These are phyloP conservation scores for Enteromius unitaeniatus DNA, from an alignment of 2,797 vertebrate species.

Conservation along the genomic window DNA sequence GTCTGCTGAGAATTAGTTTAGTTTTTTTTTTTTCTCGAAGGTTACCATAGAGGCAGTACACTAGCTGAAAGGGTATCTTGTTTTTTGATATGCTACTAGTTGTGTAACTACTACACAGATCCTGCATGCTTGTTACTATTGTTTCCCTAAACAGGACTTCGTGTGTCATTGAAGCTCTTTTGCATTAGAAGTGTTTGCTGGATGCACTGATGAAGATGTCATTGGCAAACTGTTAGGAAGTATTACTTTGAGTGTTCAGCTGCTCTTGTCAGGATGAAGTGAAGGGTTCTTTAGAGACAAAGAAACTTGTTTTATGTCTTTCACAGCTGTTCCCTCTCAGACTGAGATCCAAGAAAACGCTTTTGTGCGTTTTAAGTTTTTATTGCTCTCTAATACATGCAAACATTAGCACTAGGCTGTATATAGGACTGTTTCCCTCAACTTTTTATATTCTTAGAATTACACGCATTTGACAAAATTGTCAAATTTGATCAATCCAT, in stretches of 20 bases:
- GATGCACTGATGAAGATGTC: background rate
- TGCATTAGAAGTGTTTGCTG: background rate
- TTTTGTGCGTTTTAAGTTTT: background rate
- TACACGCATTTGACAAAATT: background rate
- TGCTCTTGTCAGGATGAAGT: slow-evolving; percentile 66
- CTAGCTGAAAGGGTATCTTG: background rate
- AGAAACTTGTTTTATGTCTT: slow-evolving; percentile 62
- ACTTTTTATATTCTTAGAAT: background rate
- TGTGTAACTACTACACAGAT: background rate
- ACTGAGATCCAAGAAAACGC: background rate
- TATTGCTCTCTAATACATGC: too few relatives aligned
- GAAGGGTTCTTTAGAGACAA: slow-evolving; percentile 43
- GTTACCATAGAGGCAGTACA: background rate
- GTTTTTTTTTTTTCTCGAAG: background rate
- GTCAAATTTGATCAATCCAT: background rate
- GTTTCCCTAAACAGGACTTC: background rate
- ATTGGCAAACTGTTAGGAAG: background rate
- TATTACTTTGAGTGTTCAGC: slow-evolving; percentile 41
- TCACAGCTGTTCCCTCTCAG: slow-evolving; percentile 63
- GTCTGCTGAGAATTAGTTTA: background rate
- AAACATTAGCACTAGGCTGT: background rate
- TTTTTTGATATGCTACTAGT: background rate
- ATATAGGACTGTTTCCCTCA: background rate
- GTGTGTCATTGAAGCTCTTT: background rate
- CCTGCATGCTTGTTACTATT: background rate